These are phyloP conservation scores for Genyomyrus donnyi DNA, from an alignment of 2,113 vertebrate species.

Conservation along the genomic window DNA sequence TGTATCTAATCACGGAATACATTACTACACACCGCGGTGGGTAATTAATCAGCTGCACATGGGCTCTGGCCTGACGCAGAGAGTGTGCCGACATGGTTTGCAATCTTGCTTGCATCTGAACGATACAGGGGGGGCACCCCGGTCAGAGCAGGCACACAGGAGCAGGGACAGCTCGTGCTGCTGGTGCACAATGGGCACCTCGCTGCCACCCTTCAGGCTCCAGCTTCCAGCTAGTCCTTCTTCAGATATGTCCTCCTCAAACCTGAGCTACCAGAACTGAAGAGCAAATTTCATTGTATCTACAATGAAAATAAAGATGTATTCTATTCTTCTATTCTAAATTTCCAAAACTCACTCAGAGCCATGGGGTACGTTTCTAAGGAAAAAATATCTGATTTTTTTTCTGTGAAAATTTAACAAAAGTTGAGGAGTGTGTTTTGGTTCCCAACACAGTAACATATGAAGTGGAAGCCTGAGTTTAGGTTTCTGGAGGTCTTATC, in stretches of 20 bases:
- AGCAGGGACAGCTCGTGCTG: background rate
- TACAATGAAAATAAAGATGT: too few species aligned
- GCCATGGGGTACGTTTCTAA: background rate
- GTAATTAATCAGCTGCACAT: background rate
- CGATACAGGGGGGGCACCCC: background rate
- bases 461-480: background rate
- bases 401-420: background rate
- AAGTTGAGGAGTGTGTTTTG: background rate
- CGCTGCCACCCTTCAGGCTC: background rate
- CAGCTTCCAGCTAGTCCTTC: background rate
- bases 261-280: background rate
- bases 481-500: background rate
- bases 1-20: conserved; percentile 1
- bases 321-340: too few species aligned
- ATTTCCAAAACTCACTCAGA: background rate
- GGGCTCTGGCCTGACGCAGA: background rate
- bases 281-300: background rate
- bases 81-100: background rate
- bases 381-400: background rate
- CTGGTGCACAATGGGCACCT: background rate
- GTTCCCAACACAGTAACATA: background rate
- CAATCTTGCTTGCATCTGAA: background rate
- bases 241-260: background rate
- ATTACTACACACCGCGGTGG: background rate
- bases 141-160: too few species aligned